A percentile compares a stretch with the other conserved stretches of the same genome.
Evolutionary conservation across 2,797 vertebrate genomes (phyloP).

Genomic region (Galaxias olidus): DNA sequence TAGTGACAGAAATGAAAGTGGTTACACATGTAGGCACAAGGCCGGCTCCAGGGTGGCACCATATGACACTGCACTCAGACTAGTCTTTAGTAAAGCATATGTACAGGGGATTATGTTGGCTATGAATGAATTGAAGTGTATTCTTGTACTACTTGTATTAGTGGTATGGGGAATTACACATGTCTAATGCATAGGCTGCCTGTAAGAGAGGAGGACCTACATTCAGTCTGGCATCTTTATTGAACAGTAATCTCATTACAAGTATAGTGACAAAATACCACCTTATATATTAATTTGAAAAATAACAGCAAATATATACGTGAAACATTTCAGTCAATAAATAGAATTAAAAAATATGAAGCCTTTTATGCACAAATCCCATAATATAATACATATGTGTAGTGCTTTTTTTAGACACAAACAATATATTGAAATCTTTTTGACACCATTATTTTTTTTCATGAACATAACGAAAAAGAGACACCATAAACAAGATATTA

Average conservation of each 20-base stretch:
- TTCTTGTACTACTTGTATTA: too few relatives aligned
- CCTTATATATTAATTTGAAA: conserved; percentile 55
- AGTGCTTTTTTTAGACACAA: conserved; percentile 26
- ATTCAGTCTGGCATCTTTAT: conserved; percentile 56
- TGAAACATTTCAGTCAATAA: conserved; percentile 36
- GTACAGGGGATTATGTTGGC: too few relatives aligned
- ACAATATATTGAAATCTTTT: conserved; percentile 6
- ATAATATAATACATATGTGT: conserved; percentile 4
- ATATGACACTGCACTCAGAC: too few relatives aligned
- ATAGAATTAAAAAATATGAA: conserved; percentile 39
- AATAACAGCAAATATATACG: conserved; percentile 51
- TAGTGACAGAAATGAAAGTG: too few relatives aligned
- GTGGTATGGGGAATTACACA: too few relatives aligned
- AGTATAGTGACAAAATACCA: conserved; percentile 50
- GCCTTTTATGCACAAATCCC: conserved; percentile 20
- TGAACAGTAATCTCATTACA: conserved; percentile 58
- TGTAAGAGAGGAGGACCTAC: not conserved
- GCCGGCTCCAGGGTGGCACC: too few relatives aligned
- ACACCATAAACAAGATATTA: conserved; percentile 1
- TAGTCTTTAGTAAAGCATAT: too few relatives aligned
- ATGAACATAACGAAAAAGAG: too few relatives aligned
- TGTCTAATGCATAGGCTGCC: not conserved
- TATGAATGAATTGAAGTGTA: too few relatives aligned
- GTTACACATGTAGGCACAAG: too few relatives aligned
- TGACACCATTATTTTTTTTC: too few relatives aligned